Evolutionary conservation across 2,888 invertebrate species (phyloP).

Genomic region (Torymus aiolomorphi): DNA sequence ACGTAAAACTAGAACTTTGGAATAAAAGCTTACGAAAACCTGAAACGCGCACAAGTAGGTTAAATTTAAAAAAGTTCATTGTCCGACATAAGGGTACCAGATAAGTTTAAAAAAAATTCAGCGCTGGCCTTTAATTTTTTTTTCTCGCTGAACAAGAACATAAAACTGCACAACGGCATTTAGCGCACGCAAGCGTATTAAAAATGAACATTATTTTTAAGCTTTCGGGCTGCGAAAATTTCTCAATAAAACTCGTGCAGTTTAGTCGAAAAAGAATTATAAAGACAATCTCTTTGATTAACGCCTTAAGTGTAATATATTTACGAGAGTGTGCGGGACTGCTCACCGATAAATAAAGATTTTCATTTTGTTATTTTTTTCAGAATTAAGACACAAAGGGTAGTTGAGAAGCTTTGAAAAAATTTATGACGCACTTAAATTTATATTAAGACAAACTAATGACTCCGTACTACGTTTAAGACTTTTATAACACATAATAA

Average conservation of each 20-base stretch:
- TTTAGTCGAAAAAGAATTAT: not conserved
- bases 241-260: slow-evolving; percentile 16
- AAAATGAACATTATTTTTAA: slow-evolving; percentile 35
- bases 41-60: not conserved
- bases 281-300: too few relatives aligned
- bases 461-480: too few relatives aligned
- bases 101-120: slow-evolving; percentile 29
- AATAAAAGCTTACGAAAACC: not conserved
- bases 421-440: too few relatives aligned
- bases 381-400: too few relatives aligned
- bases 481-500: too few relatives aligned
- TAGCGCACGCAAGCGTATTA: slow-evolving; percentile 17
- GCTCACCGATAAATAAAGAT: too few relatives aligned
- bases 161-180: slow-evolving; percentile 28
- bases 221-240: slow-evolving; percentile 7
- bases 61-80: slow-evolving; percentile 4
- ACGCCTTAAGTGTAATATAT: too few relatives aligned
- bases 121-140: not conserved
- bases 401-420: too few relatives aligned
- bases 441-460: too few relatives aligned
- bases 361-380: too few relatives aligned
- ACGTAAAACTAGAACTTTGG: too few relatives aligned
- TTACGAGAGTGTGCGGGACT: too few relatives aligned
- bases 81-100: slow-evolving; percentile 22
- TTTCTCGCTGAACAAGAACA: slow-evolving; percentile 8